A percentile compares a stretch with the other conserved stretches of the same genome.
phyloP scores from a whole-genome alignment of 2,888 invertebrate genomes.

The Lathronympha strigana region DNA sequence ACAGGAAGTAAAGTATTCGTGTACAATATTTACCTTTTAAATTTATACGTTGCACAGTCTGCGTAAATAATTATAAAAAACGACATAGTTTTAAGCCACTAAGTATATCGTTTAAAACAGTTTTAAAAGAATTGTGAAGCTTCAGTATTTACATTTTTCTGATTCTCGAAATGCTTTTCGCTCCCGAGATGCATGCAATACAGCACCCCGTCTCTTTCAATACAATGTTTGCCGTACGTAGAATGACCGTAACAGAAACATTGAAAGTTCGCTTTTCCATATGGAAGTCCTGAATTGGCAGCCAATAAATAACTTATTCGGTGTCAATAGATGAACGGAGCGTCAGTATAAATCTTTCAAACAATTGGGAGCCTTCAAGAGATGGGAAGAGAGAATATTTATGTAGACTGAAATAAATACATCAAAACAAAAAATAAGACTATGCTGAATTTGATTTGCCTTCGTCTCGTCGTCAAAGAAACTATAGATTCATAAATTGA shows the following conservation, averaged over 20 bases:
- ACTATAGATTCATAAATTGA: too few relatives aligned
- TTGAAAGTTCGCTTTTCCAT: constrained; percentile 3
- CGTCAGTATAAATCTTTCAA: constrained; percentile 37
- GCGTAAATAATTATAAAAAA: too few relatives aligned
- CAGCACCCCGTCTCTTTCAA: constrained; percentile 7
- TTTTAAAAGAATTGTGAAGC: constrained; percentile 2
- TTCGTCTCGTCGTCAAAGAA: too few relatives aligned
- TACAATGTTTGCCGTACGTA: neutral
- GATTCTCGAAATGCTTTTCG: constrained; percentile 11
- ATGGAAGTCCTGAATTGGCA: constrained; percentile 3
- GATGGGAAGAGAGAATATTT: constrained; percentile 20
- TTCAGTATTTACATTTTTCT: constrained; percentile 22
- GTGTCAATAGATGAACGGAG: constrained; percentile 32
- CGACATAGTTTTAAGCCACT: neutral
- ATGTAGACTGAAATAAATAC: too few relatives aligned
- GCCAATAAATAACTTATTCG: constrained; percentile 38
- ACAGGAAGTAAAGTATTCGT: neutral
- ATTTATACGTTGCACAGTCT: too few relatives aligned
- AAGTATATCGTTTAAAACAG: neutral
- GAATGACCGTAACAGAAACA: constrained; percentile 17
- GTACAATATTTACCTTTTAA: too few relatives aligned
- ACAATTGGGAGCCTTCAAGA: constrained; percentile 25
- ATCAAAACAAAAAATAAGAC: too few relatives aligned
- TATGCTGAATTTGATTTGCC: too few relatives aligned
- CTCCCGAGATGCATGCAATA: neutral